Conservation (phyloP, 2,888 invertebrate species). For the Syrista parreyssii region DNA sequence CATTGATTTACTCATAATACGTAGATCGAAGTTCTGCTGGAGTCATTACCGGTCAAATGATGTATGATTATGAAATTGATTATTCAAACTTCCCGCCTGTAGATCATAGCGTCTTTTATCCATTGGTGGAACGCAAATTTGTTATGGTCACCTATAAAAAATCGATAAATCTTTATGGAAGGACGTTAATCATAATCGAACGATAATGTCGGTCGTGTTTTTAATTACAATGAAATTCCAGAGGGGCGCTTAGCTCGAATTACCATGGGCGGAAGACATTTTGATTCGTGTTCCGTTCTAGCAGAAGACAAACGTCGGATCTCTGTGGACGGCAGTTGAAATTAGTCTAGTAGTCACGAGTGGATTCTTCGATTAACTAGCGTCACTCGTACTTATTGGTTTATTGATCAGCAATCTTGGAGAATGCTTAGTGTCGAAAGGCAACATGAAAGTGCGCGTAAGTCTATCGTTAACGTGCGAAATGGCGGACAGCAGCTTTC, state of each 20-base stretch:
- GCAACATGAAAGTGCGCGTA: neutral
- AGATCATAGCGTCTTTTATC: neutral
- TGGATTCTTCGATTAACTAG: conserved; percentile 40
- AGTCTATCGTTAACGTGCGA: too few species aligned
- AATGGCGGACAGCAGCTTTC: neutral
- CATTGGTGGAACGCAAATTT: neutral
- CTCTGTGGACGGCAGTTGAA: conserved; percentile 15
- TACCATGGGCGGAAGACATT: neutral
- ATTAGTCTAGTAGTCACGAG: conserved; percentile 35
- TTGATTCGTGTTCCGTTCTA: neutral
- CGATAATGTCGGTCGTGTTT: neutral
- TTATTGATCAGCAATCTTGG: conserved; percentile 24
- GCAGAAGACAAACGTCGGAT: too few species aligned
- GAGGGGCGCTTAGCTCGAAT: neutral
- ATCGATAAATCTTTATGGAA: neutral
- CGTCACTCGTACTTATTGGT: conserved; percentile 36
- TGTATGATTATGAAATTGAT: neutral
- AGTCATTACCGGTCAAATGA: neutral
- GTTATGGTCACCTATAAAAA: neutral
- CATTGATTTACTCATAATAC: neutral
- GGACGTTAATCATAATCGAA: neutral
- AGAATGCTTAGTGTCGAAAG: neutral
- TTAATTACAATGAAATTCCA: neutral
- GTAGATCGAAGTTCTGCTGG: neutral
- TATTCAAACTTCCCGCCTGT: neutral